Base-by-base conservation (phyloP, 2,888 invertebrate genomes). In the Catocala sponsa region DNA sequence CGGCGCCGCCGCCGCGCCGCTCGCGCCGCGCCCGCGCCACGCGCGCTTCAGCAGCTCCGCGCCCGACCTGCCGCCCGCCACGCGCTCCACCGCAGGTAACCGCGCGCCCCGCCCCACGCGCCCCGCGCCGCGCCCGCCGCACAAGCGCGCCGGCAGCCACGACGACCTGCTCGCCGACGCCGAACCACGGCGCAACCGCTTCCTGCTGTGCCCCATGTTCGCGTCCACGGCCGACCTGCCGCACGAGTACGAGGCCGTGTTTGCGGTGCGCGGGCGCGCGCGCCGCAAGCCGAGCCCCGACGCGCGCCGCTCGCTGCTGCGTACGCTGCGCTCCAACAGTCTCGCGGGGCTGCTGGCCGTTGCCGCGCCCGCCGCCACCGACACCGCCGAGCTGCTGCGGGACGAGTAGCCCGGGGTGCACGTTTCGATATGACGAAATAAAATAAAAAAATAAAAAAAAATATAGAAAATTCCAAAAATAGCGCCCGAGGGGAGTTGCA, bases 121-220 rank as follows among this genome's bases (percentile, higher is more conserved):
- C 59, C 73, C 59, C 74, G 33, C 65, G 70, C 38, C 50, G 54
- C 48, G 46, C 60, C 76, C 78, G 6, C 80, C 85, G n/a, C 84
- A 89, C 71, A 88, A 88, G 54, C 87, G 92, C 55, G 82, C 85
- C 83, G 90, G 89, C 76, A 86, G 86, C 69, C 90, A 91, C 86
- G 92, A 92, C 86, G 91, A 90, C 66, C 80, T 91, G 2, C 87
- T 91, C 0, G 88, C 87, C 74, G 65, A 82, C 15, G 81, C 82
- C 35, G 81, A 83, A 15, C 89, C 91, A 42, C 68, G 85, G 0
- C 80, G 80, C 5, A 86, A 85, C 68, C 65, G 84, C 6, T 88
- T 88, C 95, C 95, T 84, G 87, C 95, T 89, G 6, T 91, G 84
- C 94, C 96, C 79, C 91, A 96, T 93, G 89, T 96, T 94, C 95